Evolutionary conservation across 2,888 invertebrate species (phyloP).

Genomic region (Ophion obscuratus): DNA sequence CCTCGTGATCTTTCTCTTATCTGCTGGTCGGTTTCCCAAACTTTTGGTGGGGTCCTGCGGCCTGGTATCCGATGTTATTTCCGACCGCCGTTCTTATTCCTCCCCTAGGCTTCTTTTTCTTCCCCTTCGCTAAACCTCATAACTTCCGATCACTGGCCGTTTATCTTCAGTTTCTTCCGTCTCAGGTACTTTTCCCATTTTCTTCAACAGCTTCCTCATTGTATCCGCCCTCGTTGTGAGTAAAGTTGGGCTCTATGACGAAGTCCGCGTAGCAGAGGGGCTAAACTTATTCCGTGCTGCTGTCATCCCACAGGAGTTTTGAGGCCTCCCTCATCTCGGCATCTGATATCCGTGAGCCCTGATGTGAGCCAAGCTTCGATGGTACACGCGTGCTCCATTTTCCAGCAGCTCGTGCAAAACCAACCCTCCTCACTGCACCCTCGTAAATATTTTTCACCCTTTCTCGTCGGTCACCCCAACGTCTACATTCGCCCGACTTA

Average conservation of each 20-base stretch:
- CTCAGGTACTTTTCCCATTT: neutral
- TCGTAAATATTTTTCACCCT: neutral
- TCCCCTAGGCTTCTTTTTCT: neutral
- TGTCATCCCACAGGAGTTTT: too few species aligned
- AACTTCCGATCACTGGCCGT: neutral
- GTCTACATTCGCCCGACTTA: too few species aligned
- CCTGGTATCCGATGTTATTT: neutral
- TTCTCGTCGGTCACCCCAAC: neutral
- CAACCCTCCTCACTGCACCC: too few species aligned
- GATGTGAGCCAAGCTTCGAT: too few species aligned
- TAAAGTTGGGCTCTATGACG: neutral
- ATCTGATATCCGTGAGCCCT: too few species aligned
- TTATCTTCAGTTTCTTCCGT: neutral
- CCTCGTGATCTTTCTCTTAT: neutral
- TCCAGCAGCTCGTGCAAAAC: neutral
- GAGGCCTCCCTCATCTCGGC: too few species aligned
- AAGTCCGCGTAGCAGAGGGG: neutral
- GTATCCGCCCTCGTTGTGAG: neutral
- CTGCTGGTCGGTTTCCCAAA: neutral
- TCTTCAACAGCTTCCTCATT: neutral
- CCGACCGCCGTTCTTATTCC: neutral
- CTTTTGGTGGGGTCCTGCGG: neutral
- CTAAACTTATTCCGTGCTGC: too few species aligned
- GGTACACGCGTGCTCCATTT: too few species aligned
- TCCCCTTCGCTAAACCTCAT: neutral